Evolutionary conservation across 2,888 invertebrate species (phyloP).

Genomic region (Mesorhabditis spiculigera): DNA sequence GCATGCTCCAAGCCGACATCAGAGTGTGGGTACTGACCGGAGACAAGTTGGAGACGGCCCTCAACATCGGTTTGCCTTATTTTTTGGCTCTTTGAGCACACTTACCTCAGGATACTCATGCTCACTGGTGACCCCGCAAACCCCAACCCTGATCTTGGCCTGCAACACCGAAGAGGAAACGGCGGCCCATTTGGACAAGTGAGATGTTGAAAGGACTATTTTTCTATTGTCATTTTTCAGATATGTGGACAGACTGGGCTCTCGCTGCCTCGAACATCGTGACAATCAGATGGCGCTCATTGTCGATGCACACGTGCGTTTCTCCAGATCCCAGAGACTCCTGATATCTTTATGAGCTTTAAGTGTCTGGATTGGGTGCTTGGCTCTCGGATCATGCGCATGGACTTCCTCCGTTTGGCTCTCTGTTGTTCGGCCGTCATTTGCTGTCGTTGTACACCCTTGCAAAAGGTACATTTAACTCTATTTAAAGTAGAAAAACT

Average conservation of each 20-base stretch:
- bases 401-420: constrained; percentile 90
- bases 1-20: constrained; percentile 79
- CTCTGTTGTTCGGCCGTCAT: constrained; percentile 88
- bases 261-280: neutral
- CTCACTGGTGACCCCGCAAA: constrained; percentile 78
- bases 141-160: constrained; percentile 83
- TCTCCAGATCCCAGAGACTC: neutral
- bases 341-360: no score
- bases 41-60: constrained; percentile 96
- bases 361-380: constrained; percentile 84
- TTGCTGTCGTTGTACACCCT: constrained; percentile 71
- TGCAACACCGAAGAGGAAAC: no score
- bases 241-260: neutral
- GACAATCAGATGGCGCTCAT: constrained; percentile 73
- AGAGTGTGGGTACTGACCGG: constrained; percentile 91
- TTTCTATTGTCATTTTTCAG: no score
- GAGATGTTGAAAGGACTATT: neutral
- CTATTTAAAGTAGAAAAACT: no score
- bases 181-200: neutral
- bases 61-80: constrained; percentile 75
- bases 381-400: constrained; percentile 77
- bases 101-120: no score
- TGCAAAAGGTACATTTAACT: constrained; percentile 57
- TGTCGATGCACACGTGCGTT: constrained; percentile 70
- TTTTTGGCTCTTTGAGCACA: no score